These are phyloP conservation scores for Teleogryllus oceanicus DNA, from an alignment of 2,888 invertebrate genomes.

Conservation along the genomic window DNA sequence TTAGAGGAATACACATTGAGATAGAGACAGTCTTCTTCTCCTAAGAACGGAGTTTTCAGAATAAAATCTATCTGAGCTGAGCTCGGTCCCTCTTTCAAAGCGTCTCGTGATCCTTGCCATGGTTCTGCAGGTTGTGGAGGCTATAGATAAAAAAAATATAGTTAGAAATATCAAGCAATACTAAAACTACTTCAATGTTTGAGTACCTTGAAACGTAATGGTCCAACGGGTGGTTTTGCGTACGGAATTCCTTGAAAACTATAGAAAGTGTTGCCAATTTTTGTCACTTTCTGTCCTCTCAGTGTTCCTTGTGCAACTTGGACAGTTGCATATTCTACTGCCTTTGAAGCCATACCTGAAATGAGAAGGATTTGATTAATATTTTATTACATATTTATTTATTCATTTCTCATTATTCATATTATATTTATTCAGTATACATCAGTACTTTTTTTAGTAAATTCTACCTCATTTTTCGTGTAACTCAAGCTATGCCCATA, in stretches of 20 bases:
- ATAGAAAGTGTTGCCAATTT: background rate
- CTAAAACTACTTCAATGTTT: background rate
- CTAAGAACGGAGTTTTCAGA: background rate
- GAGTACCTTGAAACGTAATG: conserved; percentile 23
- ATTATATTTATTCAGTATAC: too few relatives aligned
- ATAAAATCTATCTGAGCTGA: conserved; percentile 23
- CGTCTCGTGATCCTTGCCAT: conserved; percentile 24
- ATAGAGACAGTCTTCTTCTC: conserved; percentile 29
- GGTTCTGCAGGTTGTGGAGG: conserved; percentile 27
- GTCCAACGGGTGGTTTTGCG: conserved; percentile 20
- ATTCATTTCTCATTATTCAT: too few relatives aligned
- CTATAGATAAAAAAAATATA: background rate
- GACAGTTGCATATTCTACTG: conserved; percentile 20
- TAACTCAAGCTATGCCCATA: too few relatives aligned
- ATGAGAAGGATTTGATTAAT: background rate
- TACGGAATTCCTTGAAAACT: conserved; percentile 22
- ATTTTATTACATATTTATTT: too few relatives aligned
- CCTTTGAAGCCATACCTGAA: conserved; percentile 21
- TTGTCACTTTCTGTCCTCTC: conserved; percentile 12
- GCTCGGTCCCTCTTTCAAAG: conserved; percentile 11
- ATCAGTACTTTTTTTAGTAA: too few relatives aligned
- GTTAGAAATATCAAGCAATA: too few relatives aligned
- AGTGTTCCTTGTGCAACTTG: conserved; percentile 1
- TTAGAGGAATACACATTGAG: conserved; percentile 27
- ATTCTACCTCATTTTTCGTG: too few relatives aligned